Base-by-base conservation (phyloP, 1,140 invertebrate species). In the Eriosoma lanigerum region DNA sequence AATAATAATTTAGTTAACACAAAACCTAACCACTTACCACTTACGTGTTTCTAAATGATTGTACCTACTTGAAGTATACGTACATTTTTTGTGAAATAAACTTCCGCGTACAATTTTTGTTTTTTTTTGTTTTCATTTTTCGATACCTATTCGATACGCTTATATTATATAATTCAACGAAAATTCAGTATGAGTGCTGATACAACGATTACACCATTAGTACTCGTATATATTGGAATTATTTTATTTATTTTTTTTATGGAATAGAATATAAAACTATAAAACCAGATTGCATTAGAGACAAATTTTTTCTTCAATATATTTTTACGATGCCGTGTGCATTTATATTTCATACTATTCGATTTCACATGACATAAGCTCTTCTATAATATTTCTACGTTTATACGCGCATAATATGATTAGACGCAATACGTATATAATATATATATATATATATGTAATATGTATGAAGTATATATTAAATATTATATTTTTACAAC, bases 271-370 rank as follows among this genome's bases (percentile, higher is more conserved):
- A 29, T 38, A 58, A 29, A 62, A 21, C 38, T 1, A 78, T 78
- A 78, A 78, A 78, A 78, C 21, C 75, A 48, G 56, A 78, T 78
- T 78, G 75, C 56, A 24, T 78, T 26, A 60, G 9, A 62, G 56
- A 62, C 54, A 78, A 62, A 54, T 60, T 60, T 78, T 60, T 78
- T 62, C 56, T 78, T 46, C 38, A 56, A 48, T 68, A 68, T 48
- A 46, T 48, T 78, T 78, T 78, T 60, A 78, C 17, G 68, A 72
- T 62, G 54, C 13, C 56, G 24, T 44, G 15, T 24, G 54, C 29
- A 19, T 72, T 72, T 72, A 70, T 50, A n/a, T 70, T 21, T 29
- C 26, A 13, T 68, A 76, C 56, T 19, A 29, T 46, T 48, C 44
- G 38, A 62, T 60, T 58, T 24, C 50, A 50, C 19, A 54, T 62